Base-by-base conservation (phyloP, 2,113 vertebrate genomes). In the Macaca mulatta region DNA sequence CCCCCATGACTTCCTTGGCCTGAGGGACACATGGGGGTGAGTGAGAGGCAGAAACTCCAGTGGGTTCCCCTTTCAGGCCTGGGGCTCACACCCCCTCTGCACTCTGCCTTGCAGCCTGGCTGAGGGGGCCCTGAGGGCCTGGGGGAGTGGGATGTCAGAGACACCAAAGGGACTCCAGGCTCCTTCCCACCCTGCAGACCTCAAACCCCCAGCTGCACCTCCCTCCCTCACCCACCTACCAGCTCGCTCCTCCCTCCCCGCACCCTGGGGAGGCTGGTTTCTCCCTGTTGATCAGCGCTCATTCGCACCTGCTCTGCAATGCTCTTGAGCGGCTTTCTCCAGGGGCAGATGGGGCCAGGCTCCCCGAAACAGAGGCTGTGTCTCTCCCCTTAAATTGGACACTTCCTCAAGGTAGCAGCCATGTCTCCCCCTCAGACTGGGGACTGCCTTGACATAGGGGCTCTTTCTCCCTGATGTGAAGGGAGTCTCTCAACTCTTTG, bases 221-320 rank as follows among this genome's bases (percentile, higher is more conserved):
- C 32, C 38, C 20, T 22, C 32, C n/a, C 23, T 14, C 40, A 10
- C 35, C 45, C 23, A 1, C 40, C 57, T 7, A 5, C 30, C 10
- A 12, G 4, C 32, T 48, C 1, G 3, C n/a, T 32, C 30, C 8
- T 27, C 30, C 1, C 72, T 75, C 10, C 52, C 35, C 0, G 0
- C 9, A 13, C 67, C 82, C 43, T 32, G 11, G 0, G 0, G 61
- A 81, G n/a, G 6, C 77, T 13, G 16, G 45, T 1, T 20, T 38
- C 52, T 32, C 72, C 55, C n/a, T 5, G 4, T n/a, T 50, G 55
- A 57, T 8, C 55, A 45, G 3, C 30, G 5, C 43, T 40, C 61
- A 4, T 5, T 43, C 9, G 43, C 16, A 17, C 57, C 61, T 45
- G n/a, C 4, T 27, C 14, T 18, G 45, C 4, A 23, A 5, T 23